Evolutionary conservation across 2,113 vertebrate genomes (phyloP).

Genomic region (Syngnathus typhle): DNA sequence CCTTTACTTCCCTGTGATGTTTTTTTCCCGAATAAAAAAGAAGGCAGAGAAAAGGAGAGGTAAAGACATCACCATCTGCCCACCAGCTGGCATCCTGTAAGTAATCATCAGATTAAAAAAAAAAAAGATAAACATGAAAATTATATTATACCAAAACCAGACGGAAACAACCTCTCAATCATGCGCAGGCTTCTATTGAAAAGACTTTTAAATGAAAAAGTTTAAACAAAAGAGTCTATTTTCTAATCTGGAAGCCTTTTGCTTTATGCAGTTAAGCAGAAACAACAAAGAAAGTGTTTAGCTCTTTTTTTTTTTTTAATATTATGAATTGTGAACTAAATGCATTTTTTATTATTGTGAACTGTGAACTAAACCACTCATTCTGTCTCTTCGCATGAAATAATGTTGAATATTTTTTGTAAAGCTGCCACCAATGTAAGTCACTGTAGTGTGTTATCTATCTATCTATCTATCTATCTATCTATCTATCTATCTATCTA

Average conservation of each 20-base stretch:
- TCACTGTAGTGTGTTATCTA: too few relatives aligned
- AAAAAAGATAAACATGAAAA: constrained; percentile 73
- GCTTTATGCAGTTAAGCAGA: background rate
- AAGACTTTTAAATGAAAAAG: constrained; percentile 50
- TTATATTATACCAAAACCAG: constrained; percentile 78
- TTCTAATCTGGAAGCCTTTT: constrained; percentile 41
- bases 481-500: too few relatives aligned
- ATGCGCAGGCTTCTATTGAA: constrained; percentile 63
- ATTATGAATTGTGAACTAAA: too few relatives aligned
- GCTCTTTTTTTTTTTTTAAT: too few relatives aligned
- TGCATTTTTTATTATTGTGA: too few relatives aligned
- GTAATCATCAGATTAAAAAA: constrained; percentile 62
- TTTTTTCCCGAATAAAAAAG: constrained; percentile 57
- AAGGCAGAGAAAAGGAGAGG: constrained; percentile 16
- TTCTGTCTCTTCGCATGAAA: too few relatives aligned
- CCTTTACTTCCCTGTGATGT: constrained; percentile 68
- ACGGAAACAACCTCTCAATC: constrained; percentile 73
- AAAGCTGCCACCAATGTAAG: too few relatives aligned
- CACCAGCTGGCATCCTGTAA: constrained; percentile 77
- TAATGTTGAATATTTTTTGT: too few relatives aligned
- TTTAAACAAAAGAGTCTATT: constrained; percentile 66
- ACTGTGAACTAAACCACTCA: too few relatives aligned
- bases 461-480: too few relatives aligned
- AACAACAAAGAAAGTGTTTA: background rate
- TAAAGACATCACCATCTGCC: constrained; percentile 77